phyloP scores from a whole-genome alignment of 2,113 vertebrate genomes.

The Sminthopsis crassicaudata region DNA sequence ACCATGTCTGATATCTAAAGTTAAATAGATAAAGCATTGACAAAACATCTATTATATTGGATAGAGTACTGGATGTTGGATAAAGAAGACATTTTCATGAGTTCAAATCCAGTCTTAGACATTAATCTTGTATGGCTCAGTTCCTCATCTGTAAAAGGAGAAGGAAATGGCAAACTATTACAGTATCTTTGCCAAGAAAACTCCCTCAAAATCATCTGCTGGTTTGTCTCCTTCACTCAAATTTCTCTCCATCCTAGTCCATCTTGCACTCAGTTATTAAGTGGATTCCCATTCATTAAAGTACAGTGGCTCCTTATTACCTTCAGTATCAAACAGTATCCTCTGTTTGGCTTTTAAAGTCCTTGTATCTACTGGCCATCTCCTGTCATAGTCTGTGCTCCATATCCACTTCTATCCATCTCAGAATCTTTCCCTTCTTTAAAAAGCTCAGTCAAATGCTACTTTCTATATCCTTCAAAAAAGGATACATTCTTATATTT shows the following conservation, averaged over 20 bases:
- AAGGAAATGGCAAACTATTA: too few relatives aligned
- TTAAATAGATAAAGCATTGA: neutral
- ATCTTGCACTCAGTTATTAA: neutral
- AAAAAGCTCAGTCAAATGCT: neutral
- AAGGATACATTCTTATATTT: neutral
- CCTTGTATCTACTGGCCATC: neutral
- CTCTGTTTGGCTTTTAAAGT: neutral
- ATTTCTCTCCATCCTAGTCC: neutral
- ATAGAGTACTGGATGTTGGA: too few relatives aligned
- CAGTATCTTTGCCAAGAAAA: too few relatives aligned
- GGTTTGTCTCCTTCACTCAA: neutral
- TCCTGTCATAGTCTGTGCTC: neutral
- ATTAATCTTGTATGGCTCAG: too few relatives aligned
- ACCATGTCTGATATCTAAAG: neutral
- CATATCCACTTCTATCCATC: neutral
- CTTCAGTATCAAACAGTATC: neutral
- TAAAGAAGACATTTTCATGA: too few relatives aligned
- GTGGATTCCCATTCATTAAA: neutral
- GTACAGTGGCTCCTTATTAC: neutral
- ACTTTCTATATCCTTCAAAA: neutral
- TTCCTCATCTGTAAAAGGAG: too few relatives aligned
- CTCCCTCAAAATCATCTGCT: neutral
- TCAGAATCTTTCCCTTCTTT: neutral
- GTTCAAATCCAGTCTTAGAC: too few relatives aligned
- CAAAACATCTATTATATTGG: neutral